Evolutionary conservation across 2,888 invertebrate genomes (phyloP).

Genomic region (Venusia cambrica): DNA sequence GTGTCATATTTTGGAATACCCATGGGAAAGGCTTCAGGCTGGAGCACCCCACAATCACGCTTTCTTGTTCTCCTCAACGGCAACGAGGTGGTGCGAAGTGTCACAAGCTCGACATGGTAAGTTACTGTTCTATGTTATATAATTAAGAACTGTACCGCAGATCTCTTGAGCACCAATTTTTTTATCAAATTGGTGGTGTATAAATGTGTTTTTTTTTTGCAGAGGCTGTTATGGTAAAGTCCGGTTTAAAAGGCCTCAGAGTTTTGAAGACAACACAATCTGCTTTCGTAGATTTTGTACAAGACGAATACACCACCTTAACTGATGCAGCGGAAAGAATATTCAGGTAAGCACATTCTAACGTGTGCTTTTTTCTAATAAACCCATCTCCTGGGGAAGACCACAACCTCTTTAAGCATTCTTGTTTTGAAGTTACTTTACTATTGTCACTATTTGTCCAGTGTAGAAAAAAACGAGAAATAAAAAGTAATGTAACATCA

Average conservation of each 20-base stretch:
- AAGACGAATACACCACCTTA: slow-evolving; percentile 88
- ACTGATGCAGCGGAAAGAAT: slow-evolving; percentile 88
- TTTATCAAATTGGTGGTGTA: background rate
- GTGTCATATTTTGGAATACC: slow-evolving; percentile 86
- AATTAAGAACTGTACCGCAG: no score
- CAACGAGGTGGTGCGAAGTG: slow-evolving; percentile 85
- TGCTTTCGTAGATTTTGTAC: slow-evolving; percentile 88
- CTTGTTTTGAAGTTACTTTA: no score
- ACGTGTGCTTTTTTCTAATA: no score
- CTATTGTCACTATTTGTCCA: no score
- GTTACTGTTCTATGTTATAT: no score
- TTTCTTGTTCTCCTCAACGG: slow-evolving; percentile 86
- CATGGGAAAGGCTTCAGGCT: slow-evolving; percentile 86
- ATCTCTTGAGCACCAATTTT: no score
- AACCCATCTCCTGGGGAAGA: no score
- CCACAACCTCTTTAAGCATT: no score
- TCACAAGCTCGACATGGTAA: slow-evolving; percentile 85
- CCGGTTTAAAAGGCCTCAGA: slow-evolving; percentile 85
- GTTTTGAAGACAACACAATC: slow-evolving; percentile 91
- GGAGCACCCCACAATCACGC: slow-evolving; percentile 86
- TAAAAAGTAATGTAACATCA: no score
- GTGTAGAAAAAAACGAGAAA: no score
- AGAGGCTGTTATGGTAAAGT: slow-evolving; percentile 82
- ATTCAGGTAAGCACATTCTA: no score
- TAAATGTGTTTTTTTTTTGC: slow-evolving; percentile 27